phyloP scores from a whole-genome alignment of 2,113 vertebrate genomes.

The Bagarius yarrelli region DNA sequence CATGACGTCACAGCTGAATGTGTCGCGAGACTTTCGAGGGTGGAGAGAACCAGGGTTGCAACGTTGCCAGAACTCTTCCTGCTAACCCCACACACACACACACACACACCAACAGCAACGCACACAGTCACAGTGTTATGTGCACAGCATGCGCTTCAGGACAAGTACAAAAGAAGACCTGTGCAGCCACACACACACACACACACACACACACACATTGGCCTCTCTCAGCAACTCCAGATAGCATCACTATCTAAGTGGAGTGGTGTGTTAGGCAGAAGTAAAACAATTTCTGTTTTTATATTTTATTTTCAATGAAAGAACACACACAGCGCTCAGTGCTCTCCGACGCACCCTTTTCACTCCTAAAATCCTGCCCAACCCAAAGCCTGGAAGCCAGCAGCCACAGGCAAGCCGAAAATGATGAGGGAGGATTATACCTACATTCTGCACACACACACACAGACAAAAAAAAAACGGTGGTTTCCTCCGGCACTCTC shows the following conservation, averaged over 20 bases:
- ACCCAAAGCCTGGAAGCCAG: constrained; percentile 25
- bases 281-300: background rate
- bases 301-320: constrained; percentile 2
- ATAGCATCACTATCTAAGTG: constrained; percentile 3
- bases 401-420: constrained; percentile 19
- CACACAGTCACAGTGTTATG: background rate
- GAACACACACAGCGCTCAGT: constrained; percentile 20
- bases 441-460: constrained; percentile 37
- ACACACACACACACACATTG: constrained; percentile 17
- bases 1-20: constrained; percentile 25
- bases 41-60: constrained; percentile 12
- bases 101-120: constrained; percentile 7
- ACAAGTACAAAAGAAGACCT: constrained; percentile 11
- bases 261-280: constrained; percentile 8
- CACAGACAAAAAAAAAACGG: constrained; percentile 40
- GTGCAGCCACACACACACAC: background rate
- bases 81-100: background rate
- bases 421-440: background rate
- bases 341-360: background rate
- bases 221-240: constrained; percentile 8
- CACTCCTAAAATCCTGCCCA: constrained; percentile 33
- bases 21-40: constrained; percentile 15
- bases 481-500: constrained; percentile 30
- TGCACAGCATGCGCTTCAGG: background rate
- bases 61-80: background rate